Evolutionary conservation across 2,113 vertebrate genomes (phyloP).

Genomic region (Bubo scandiacus): DNA sequence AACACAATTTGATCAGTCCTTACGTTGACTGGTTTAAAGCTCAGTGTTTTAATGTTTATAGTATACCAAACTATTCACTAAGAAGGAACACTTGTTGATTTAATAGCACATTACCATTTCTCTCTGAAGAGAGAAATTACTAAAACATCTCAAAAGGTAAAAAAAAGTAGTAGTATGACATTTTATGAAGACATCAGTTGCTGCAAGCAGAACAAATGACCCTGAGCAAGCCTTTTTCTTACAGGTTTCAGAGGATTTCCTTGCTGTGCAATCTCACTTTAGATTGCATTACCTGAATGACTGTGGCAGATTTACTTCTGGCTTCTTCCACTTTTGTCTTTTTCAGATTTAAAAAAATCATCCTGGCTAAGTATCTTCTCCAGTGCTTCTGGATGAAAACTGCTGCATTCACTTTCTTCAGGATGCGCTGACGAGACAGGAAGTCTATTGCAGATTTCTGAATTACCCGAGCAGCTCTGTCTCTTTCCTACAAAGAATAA

Average conservation of each 20-base stretch:
- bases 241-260: not conserved
- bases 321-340: constrained; percentile 61
- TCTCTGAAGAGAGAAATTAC: not conserved
- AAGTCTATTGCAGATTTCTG: constrained; percentile 74
- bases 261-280: not conserved
- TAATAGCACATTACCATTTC: not conserved
- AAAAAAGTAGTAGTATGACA: not conserved
- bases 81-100: not conserved
- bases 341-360: constrained; percentile 64
- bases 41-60: not conserved
- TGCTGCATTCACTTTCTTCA: constrained; percentile 70
- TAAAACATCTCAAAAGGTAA: not conserved
- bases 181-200: not conserved
- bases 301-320: constrained; percentile 71
- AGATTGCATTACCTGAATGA: constrained; percentile 82
- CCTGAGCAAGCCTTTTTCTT: not conserved
- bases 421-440: constrained; percentile 53
- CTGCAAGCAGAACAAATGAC: not conserved
- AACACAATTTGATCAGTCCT: not conserved
- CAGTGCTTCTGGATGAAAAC: constrained; percentile 82
- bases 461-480: constrained; percentile 80
- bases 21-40: not conserved
- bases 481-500: constrained; percentile 74
- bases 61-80: not conserved
- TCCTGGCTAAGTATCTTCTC: constrained; percentile 74